A percentile compares a stretch with the other conserved stretches of the same genome.
Evolutionary conservation across 2,113 vertebrate genomes (phyloP).

Genomic region (Himantopus leucocephalus): DNA sequence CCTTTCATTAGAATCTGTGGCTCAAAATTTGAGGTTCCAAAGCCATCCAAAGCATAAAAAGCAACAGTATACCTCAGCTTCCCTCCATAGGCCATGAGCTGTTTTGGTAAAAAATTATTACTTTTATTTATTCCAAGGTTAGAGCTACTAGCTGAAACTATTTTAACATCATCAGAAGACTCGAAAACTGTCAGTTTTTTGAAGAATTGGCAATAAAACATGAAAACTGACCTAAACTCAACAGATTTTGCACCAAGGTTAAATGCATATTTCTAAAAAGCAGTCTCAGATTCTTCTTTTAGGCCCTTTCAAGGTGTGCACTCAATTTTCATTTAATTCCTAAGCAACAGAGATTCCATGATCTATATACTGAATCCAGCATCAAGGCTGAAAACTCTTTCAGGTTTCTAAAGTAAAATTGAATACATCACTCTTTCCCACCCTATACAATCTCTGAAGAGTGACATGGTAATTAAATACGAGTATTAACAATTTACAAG

Average conservation of each 20-base stretch:
- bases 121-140: background rate
- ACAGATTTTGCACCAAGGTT: background rate
- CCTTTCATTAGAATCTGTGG: conserved; percentile 92
- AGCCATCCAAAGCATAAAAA: conserved; percentile 82
- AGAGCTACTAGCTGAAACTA: background rate
- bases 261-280: background rate
- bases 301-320: background rate
- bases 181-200: background rate
- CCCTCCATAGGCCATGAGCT: conserved; percentile 91
- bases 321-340: background rate
- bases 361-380: background rate
- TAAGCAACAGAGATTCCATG: background rate
- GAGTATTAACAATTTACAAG: background rate
- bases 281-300: background rate
- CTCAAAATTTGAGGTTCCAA: conserved; percentile 86
- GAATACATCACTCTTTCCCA: background rate
- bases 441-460: background rate
- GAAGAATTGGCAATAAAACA: conserved; percentile 2
- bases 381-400: background rate
- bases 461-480: background rate
- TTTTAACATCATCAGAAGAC: background rate
- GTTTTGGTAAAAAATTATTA: background rate
- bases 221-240: background rate
- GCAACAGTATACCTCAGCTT: conserved; percentile 80
- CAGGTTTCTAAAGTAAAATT: background rate